Percentiles rank a stretch among this genome's conserved stretches.
Conservation (phyloP, 2,888 invertebrate species). For the Vanessa cardui region DNA sequence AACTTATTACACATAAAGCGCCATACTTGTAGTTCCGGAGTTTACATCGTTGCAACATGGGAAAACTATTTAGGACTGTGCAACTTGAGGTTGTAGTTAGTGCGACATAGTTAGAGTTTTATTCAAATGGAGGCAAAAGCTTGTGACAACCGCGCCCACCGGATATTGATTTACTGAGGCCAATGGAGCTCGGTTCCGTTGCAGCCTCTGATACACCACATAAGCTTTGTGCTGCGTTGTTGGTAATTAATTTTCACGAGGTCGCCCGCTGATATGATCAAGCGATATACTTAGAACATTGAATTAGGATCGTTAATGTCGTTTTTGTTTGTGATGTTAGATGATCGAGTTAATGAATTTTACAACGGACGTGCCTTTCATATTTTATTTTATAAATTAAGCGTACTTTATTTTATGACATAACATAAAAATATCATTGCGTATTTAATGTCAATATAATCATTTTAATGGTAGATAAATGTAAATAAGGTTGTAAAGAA, state of each 20-base stretch:
- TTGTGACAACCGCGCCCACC: conserved; percentile 62
- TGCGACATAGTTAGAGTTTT: conserved; percentile 45
- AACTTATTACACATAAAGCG: not conserved
- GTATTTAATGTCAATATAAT: too few species aligned
- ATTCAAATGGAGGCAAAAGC: conserved; percentile 48
- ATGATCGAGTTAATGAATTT: conserved; percentile 6
- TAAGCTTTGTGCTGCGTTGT: conserved; percentile 61
- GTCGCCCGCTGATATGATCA: conserved; percentile 34
- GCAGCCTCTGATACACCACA: conserved; percentile 55
- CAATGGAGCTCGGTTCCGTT: conserved; percentile 65
- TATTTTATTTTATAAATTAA: not conserved
- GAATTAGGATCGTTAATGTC: conserved; percentile 23
- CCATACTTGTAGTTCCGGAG: conserved; percentile 12
- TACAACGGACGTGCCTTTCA: conserved; percentile 6
- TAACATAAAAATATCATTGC: too few species aligned
- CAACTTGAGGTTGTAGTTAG: conserved; percentile 53
- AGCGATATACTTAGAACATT: conserved; percentile 29
- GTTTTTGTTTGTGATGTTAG: conserved; percentile 19
- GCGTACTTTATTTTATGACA: too few species aligned
- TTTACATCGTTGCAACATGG: conserved; percentile 28
- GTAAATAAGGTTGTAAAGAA: too few species aligned
- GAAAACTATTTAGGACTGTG: conserved; percentile 35
- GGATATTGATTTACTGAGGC: conserved; percentile 79
- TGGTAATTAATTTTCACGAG: conserved; percentile 66
- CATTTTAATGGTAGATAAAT: too few species aligned